Evolutionary conservation across 2,888 invertebrate genomes (phyloP), one percentile per base, ranked within the genome.

Genomic region (Pterostichus niger): DNA sequence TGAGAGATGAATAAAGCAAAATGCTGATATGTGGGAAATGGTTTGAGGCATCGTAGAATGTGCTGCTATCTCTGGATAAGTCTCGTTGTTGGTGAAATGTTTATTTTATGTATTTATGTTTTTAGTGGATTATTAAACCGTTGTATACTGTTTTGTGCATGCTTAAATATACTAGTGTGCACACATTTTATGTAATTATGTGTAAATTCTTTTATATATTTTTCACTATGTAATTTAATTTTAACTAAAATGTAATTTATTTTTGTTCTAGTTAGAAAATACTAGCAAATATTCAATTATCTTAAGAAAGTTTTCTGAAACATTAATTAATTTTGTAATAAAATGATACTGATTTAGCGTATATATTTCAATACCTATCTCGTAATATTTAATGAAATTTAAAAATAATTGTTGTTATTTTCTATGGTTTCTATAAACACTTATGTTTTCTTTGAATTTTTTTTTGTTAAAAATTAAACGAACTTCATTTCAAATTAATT

Each of bases 1-100:
- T 64, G 35, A 35, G 35, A 64, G 35, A 64, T 64, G 64, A 64
- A 64, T 64, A 64, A 64, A n/a, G 64, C 64, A 64, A 49, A 49
- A 49, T 49, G 64, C 10, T 35, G 64, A 17, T 17, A 49, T 56
- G 56, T 56, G 33, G 59, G 35, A 64, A 35, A 64, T 64, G 33
- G 35, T n/a, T 17, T 10, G 59, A 40, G 64, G 35, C 24, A 35
- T 64, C 13, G 1, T 10, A 64, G 4, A 64, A 64, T 64, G 64
- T 35, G 31, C 11, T 13, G 56, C 7, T 56, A 56, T 59, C 31
- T 59, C 33, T 24, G 59, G 11, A 31, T 24, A 49, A 49, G 11
- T 49, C 56, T 33, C 13, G 64, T 4, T 64, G 11, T 64, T 35
- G 35, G 33, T 59, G n/a, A 64, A 64, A 35, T 64, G 13, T 35